These are phyloP conservation scores for Lepus townsendii DNA, from an alignment of 2,797 vertebrate genomes.

Conservation along the genomic window DNA sequence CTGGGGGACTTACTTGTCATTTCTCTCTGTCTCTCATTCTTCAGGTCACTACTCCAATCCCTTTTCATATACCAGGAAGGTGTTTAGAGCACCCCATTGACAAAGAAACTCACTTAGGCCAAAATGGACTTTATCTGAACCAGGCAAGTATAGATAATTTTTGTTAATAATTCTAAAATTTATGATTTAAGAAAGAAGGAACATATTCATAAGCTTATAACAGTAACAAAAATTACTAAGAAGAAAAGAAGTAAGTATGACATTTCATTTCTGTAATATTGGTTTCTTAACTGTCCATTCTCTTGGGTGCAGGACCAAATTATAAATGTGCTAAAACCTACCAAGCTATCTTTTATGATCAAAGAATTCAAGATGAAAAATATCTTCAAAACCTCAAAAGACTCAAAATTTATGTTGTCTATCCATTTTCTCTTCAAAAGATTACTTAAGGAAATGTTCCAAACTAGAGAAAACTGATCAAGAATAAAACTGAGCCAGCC, in stretches of 20 bases:
- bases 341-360: not conserved
- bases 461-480: not conserved
- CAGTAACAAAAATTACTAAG: not conserved
- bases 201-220: not conserved
- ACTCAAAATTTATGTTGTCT: not conserved
- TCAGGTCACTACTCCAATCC: not conserved
- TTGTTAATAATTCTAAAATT: not conserved
- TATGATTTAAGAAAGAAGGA: not conserved
- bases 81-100: not conserved
- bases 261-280: not conserved
- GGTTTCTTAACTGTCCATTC: not conserved
- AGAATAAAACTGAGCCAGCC: not conserved
- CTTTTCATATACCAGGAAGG: not conserved
- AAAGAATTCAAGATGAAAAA: not conserved
- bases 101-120: not conserved
- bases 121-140: not conserved
- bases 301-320: not conserved
- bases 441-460: not conserved
- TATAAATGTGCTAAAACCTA: not conserved
- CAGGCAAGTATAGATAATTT: not conserved
- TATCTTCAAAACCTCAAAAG: not conserved
- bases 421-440: slow-evolving; percentile 2
- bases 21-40: not conserved
- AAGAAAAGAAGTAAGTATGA: not conserved
- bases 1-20: not conserved